Evolutionary conservation across 2,797 vertebrate species (phyloP).

Genomic region (Poecilia wingei): DNA sequence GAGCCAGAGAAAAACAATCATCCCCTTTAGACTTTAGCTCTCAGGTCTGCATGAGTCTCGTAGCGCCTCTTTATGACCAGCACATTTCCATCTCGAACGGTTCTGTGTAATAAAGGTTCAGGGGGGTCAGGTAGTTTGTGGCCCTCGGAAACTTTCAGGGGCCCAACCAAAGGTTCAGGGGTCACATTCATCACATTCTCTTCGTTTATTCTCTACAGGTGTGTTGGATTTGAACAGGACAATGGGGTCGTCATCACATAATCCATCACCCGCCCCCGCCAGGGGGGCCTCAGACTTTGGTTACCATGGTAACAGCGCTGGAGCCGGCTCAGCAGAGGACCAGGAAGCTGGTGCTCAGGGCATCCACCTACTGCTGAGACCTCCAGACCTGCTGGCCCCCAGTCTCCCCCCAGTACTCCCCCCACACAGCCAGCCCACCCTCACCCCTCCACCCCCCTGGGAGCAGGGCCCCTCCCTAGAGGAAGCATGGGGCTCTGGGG

Average conservation of each 20-base stretch:
- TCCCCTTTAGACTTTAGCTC: too few species aligned
- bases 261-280: constrained; percentile 24
- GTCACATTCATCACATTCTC: background rate
- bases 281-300: constrained; percentile 40
- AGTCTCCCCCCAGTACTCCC: constrained; percentile 76
- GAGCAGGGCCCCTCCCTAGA: constrained; percentile 78
- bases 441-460: constrained; percentile 77
- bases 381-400: constrained; percentile 79
- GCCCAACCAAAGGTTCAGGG: background rate
- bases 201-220: constrained; percentile 36
- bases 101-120: background rate
- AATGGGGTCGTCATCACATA: constrained; percentile 23
- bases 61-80: background rate
- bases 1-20: too few species aligned
- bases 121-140: background rate
- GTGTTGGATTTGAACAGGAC: constrained; percentile 52
- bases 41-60: background rate
- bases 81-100: background rate
- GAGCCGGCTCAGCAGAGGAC: constrained; percentile 42
- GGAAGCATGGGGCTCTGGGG: constrained; percentile 86
- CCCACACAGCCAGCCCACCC: constrained; percentile 75
- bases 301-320: constrained; percentile 43
- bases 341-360: constrained; percentile 77
- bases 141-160: background rate
- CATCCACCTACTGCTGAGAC: constrained; percentile 81